Conservation (phyloP, 2,888 invertebrate species). For the Rapana venosa region DNA sequence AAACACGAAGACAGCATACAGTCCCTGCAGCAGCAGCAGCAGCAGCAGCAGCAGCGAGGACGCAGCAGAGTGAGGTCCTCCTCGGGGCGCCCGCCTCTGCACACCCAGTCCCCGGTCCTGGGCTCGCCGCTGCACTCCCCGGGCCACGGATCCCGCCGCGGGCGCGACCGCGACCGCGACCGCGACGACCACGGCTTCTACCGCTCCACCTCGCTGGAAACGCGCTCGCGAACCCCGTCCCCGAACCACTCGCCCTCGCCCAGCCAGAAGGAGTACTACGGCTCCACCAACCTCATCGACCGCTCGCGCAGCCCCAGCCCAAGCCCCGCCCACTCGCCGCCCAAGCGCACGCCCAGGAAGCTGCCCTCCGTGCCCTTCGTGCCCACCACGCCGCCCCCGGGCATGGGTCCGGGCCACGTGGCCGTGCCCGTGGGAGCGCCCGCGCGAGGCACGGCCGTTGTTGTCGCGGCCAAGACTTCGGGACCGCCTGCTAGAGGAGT, state of each 20-base stretch:
- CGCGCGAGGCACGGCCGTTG: not conserved
- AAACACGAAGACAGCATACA: constrained; percentile 66
- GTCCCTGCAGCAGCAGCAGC: constrained; percentile 62
- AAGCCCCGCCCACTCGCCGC: constrained; percentile 61
- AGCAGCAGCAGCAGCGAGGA: constrained; percentile 48
- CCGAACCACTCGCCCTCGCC: constrained; percentile 79
- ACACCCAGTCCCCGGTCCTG: constrained; percentile 65
- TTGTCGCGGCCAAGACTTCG: not conserved
- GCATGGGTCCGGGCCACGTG: constrained; percentile 14
- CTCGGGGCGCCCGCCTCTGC: constrained; percentile 62
- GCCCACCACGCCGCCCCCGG: constrained; percentile 42
- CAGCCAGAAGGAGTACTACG: constrained; percentile 78
- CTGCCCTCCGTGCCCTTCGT: constrained; percentile 59
- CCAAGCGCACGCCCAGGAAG: constrained; percentile 61
- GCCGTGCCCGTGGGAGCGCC: constrained; percentile 39
- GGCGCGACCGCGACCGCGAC: constrained; percentile 47
- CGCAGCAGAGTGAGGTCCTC: constrained; percentile 60
- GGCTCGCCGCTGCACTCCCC: constrained; percentile 73
- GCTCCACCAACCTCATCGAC: constrained; percentile 79
- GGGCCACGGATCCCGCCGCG: constrained; percentile 55
- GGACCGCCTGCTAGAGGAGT: not conserved
- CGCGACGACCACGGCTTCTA: constrained; percentile 67
- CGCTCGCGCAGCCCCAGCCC: constrained; percentile 79
- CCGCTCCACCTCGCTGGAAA: constrained; percentile 77
- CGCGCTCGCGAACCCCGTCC: constrained; percentile 87